Percentiles rank a stretch among this genome's conserved stretches.
phyloP scores from a whole-genome alignment of 1,140 invertebrate genomes.

The Aphis gossypii region DNA sequence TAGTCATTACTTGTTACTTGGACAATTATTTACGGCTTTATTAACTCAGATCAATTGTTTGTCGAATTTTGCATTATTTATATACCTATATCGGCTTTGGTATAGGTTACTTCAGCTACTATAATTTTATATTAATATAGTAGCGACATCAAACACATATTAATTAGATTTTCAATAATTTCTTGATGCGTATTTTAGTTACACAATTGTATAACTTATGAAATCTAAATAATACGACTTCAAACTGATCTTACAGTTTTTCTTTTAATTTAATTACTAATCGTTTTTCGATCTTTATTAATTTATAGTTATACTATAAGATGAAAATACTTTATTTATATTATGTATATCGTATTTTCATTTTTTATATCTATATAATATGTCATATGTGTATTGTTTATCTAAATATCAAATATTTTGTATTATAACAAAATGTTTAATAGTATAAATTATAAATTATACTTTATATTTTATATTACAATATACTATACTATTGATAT shows the following conservation, averaged over 20 bases:
- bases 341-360: background rate
- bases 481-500: background rate
- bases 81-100: background rate
- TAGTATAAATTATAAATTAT: background rate
- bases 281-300: background rate
- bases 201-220: background rate
- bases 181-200: background rate
- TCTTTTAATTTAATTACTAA: background rate
- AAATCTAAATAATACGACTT: background rate
- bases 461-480: background rate
- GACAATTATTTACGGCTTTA: background rate
- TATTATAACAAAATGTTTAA: background rate
- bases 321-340: background rate
- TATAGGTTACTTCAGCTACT: background rate
- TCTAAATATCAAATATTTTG: background rate
- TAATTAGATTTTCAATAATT: conserved; percentile 14
- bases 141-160: background rate
- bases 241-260: background rate
- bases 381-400: too few relatives aligned
- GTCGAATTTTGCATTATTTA: background rate
- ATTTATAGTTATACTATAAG: background rate
- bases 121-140: background rate
- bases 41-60: background rate
- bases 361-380: background rate
- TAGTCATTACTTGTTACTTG: background rate